A percentile compares a stretch with the other conserved stretches of the same genome.
Conservation (phyloP, 2,888 invertebrate genomes). For the Acanthoscelides obtectus region DNA sequence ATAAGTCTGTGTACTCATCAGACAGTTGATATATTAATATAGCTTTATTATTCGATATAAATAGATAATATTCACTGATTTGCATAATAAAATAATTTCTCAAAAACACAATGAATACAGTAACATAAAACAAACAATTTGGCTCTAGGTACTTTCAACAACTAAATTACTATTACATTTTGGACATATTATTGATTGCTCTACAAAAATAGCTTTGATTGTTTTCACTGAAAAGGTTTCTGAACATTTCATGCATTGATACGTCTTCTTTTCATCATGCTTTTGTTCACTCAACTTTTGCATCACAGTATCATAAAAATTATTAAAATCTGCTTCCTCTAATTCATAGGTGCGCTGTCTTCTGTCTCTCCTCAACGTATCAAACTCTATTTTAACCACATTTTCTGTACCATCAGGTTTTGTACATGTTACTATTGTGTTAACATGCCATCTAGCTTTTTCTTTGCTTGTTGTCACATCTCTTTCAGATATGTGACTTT, state of each 20-base stretch:
- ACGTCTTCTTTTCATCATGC: conserved; percentile 49
- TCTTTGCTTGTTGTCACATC: conserved; percentile 38
- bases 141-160: conserved; percentile 39
- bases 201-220: conserved; percentile 24
- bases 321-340: conserved; percentile 53
- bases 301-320: conserved; percentile 32
- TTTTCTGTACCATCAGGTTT: conserved; percentile 35
- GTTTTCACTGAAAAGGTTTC: conserved; percentile 55
- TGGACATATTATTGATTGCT: conserved; percentile 48
- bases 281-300: conserved; percentile 30
- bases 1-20: too few relatives aligned
- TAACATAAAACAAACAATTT: not conserved
- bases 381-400: conserved; percentile 55
- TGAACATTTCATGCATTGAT: conserved; percentile 60
- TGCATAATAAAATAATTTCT: not conserved
- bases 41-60: not conserved
- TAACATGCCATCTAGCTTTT: conserved; percentile 49
- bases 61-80: not conserved
- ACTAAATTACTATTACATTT: conserved; percentile 57
- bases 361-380: conserved; percentile 56
- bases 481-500: conserved; percentile 41
- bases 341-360: conserved; percentile 56
- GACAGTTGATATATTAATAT: not conserved
- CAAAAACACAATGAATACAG: not conserved
- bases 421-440: conserved; percentile 52